phyloP scores from a whole-genome alignment of 2,113 vertebrate species.

The Ciconia boyciana region DNA sequence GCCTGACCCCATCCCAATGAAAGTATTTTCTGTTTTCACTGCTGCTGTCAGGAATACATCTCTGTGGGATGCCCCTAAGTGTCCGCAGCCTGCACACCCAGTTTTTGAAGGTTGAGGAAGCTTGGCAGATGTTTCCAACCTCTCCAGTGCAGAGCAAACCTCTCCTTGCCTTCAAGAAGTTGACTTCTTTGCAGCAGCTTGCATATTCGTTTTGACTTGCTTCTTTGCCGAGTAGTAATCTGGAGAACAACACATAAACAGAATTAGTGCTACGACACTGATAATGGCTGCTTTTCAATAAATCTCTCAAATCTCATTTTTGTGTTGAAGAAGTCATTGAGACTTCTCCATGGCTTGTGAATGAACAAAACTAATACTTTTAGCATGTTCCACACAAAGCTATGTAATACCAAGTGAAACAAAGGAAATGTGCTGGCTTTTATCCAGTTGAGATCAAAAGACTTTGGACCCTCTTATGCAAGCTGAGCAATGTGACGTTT shows the following conservation, averaged over 20 bases:
- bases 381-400: background rate
- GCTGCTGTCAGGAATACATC: background rate
- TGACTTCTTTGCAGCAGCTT: background rate
- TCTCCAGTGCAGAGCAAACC: background rate
- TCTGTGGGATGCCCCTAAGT: background rate
- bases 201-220: background rate
- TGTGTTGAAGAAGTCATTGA: background rate
- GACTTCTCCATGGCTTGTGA: background rate
- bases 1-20: background rate
- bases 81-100: background rate
- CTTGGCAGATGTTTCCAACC: background rate
- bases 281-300: background rate
- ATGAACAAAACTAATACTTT: conserved; percentile 2
- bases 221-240: background rate
- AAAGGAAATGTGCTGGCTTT: conserved; percentile 44
- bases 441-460: conserved; percentile 20
- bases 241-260: background rate
- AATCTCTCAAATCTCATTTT: background rate
- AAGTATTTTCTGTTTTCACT: background rate
- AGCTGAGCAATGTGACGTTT: background rate
- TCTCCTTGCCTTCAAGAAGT: background rate
- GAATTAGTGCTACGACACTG: background rate
- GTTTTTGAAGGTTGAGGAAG: background rate
- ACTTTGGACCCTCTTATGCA: background rate
- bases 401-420: conserved; percentile 2